Evolutionary conservation across 2,797 vertebrate genomes (phyloP).

Genomic region (Gymnocypris eckloni): DNA sequence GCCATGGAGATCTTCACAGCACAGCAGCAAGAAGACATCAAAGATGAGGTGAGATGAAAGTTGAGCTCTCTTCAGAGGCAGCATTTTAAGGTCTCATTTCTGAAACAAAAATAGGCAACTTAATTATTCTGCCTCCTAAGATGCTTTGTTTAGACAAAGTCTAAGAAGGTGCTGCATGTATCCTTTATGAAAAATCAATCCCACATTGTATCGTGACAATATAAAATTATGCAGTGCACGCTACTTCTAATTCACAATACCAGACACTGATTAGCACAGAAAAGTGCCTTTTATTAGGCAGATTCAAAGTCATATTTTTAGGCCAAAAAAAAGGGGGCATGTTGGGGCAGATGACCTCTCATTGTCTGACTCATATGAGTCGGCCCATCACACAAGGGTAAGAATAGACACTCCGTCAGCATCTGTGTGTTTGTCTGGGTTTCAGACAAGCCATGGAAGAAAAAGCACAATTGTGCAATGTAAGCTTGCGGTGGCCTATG

Average conservation of each 20-base stretch:
- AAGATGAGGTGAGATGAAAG: conserved; percentile 88
- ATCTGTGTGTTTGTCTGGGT: conserved; percentile 18
- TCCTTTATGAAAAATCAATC: background rate
- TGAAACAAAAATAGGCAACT: background rate
- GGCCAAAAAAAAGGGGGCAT: conserved; percentile 53
- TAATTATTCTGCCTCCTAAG: background rate
- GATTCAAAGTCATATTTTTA: conserved; percentile 4
- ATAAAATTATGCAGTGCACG: background rate
- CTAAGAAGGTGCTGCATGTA: background rate
- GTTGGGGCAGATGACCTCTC: conserved; percentile 59
- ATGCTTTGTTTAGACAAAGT: background rate
- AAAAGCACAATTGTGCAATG: conserved; percentile 50
- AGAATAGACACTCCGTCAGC: conserved; percentile 44
- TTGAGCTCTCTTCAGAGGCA: background rate
- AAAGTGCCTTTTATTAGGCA: conserved; percentile 11
- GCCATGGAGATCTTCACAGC: conserved; percentile 99
- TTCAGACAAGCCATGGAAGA: conserved; percentile 33
- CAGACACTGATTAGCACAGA: background rate
- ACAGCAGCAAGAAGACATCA: conserved; percentile 98
- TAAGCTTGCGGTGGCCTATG: conserved; percentile 53
- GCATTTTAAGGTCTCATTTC: background rate
- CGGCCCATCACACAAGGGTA: conserved; percentile 36
- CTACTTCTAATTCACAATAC: background rate
- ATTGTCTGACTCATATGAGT: conserved; percentile 56
- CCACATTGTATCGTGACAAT: background rate